Evolutionary conservation across 2,113 vertebrate species (phyloP).

Genomic region (Chaetodon auriga): DNA sequence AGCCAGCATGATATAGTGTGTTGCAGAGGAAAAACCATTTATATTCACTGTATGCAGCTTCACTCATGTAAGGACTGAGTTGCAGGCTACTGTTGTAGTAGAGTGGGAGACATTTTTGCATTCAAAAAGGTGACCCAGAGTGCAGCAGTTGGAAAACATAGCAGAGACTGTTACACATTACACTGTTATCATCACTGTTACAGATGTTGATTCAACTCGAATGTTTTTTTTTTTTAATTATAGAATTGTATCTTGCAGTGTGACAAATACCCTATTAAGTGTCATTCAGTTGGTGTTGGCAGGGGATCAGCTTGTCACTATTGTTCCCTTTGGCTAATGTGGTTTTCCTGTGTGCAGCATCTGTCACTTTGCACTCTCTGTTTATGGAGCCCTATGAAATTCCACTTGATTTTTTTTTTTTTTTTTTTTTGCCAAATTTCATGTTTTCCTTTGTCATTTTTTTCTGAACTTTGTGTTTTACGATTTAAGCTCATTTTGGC

Average conservation of each 20-base stretch:
- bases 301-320: too few relatives aligned
- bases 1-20: slow-evolving; percentile 12
- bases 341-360: slow-evolving; percentile 17
- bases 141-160: not conserved
- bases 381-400: too few relatives aligned
- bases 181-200: too few relatives aligned
- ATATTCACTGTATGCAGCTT: slow-evolving; percentile 13
- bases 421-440: too few relatives aligned
- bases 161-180: not conserved
- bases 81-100: not conserved
- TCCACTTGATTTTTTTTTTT: too few relatives aligned
- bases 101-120: slow-evolving; percentile 5
- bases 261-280: not conserved
- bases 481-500: too few relatives aligned
- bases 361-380: slow-evolving; percentile 1
- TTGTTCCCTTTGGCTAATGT: not conserved
- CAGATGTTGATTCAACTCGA: not conserved
- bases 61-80: not conserved
- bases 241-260: too few relatives aligned
- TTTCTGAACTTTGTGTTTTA: too few relatives aligned
- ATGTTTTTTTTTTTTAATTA: not conserved
- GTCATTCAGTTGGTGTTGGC: not conserved
- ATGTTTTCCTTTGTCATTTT: too few relatives aligned
- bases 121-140: slow-evolving; percentile 8
- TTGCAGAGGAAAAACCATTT: slow-evolving; percentile 35